Conservation (phyloP, 1,140 invertebrate genomes). For the Euura lappo region DNA sequence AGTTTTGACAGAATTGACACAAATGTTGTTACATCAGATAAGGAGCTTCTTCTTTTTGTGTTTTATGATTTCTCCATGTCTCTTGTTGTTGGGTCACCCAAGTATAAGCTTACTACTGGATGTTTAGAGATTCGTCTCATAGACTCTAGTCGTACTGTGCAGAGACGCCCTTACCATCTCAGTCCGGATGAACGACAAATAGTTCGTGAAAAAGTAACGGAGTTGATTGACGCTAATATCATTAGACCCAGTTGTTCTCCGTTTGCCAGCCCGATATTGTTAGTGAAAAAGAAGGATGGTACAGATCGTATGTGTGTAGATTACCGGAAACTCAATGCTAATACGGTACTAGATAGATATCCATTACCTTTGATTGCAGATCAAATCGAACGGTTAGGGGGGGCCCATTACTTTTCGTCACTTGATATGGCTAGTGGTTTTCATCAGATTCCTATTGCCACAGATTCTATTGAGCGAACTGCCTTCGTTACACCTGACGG, state of each 20-base stretch:
- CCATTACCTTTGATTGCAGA: slow-evolving; percentile 54
- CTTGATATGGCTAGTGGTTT: slow-evolving; percentile 18
- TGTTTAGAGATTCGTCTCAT: slow-evolving; percentile 18
- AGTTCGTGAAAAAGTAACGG: slow-evolving; percentile 21
- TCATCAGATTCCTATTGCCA: slow-evolving; percentile 20
- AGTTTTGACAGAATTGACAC: neutral
- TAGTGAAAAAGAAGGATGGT: slow-evolving; percentile 54
- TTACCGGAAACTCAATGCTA: slow-evolving; percentile 48
- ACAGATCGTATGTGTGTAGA: slow-evolving; percentile 51
- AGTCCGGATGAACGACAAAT: slow-evolving; percentile 16
- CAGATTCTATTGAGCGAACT: slow-evolving; percentile 41
- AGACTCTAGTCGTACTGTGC: slow-evolving; percentile 21
- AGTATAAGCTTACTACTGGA: neutral
- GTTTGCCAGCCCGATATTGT: slow-evolving; percentile 45
- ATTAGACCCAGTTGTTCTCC: slow-evolving; percentile 35
- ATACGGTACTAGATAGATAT: slow-evolving; percentile 51
- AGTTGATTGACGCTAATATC: slow-evolving; percentile 19
- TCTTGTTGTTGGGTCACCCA: neutral
- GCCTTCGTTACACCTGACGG: slow-evolving; percentile 44
- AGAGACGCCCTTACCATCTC: slow-evolving; percentile 22
- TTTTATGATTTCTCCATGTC: neutral
- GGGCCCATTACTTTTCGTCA: slow-evolving; percentile 28
- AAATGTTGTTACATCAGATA: neutral
- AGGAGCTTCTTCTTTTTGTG: neutral
- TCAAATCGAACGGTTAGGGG: slow-evolving; percentile 46